A percentile compares a stretch with the other conserved stretches of the same genome.
Conservation (phyloP, 2,797 vertebrate species). For the Esox lucius region DNA sequence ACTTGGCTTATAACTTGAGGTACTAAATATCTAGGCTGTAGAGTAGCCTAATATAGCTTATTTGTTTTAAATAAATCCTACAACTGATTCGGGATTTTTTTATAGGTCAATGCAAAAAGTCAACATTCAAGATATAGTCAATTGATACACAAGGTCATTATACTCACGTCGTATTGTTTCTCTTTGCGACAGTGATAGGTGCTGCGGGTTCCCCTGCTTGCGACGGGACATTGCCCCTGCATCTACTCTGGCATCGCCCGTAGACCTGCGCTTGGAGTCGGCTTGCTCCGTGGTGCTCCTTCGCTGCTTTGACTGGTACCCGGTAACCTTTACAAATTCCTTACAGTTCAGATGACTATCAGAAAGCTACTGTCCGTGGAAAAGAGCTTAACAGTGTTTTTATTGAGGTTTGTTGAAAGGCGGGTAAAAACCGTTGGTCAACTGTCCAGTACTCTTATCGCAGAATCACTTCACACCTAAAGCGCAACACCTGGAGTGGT, state of each 20-base stretch:
- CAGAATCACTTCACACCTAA: conserved; percentile 21
- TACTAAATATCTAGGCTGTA: not conserved
- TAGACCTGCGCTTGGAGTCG: conserved; percentile 86
- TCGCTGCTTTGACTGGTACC: conserved; percentile 53
- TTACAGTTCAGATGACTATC: conserved; percentile 30
- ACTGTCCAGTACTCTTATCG: conserved; percentile 1
- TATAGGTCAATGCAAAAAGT: not conserved
- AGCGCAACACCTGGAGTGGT: conserved; percentile 62
- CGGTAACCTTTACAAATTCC: conserved; percentile 56
- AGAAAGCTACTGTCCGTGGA: not conserved
- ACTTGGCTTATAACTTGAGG: not conserved
- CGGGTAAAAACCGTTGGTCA: conserved; percentile 9
- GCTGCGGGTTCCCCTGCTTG: conserved; percentile 99
- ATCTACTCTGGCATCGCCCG: conserved; percentile 99
- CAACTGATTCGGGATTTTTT: not conserved
- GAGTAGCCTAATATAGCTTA: not conserved
- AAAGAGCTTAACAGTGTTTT: not conserved
- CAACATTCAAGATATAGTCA: not conserved
- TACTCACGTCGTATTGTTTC: conserved; percentile 93
- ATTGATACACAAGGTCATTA: not conserved
- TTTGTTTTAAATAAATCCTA: not conserved
- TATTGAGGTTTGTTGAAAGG: not conserved
- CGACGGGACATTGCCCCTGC: conserved; percentile 99
- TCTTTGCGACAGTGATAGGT: conserved; percentile 93
- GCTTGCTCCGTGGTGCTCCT: conserved; percentile 81